Evolutionary conservation across 2,797 vertebrate genomes (phyloP), one percentile per base, ranked within the genome.

Genomic region (Silurus lanzhouensis): DNA sequence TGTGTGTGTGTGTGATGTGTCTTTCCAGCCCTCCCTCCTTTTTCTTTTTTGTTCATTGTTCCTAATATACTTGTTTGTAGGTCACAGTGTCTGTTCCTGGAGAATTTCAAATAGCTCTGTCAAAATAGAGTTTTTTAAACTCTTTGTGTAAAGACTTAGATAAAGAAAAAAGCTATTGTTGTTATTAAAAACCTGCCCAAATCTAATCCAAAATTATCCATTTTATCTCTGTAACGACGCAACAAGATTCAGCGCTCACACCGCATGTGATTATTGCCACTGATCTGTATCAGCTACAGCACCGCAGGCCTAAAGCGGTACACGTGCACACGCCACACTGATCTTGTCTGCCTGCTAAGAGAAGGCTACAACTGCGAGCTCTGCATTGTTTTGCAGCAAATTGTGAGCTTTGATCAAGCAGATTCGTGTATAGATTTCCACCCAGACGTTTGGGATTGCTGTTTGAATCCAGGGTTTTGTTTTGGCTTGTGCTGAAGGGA

Each of bases 391-490:
- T 85, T 78, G 66, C 58, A 84, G 83, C 70, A 63, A 60, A 80
- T 81, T 13, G 31, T 27, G 25, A 83, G 77, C 84, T 86, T 86
- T 86, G 67, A 86, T 87, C 83, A 86, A 83, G 68, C 74, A 85
- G 74, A 38, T 6, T 17, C 6, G 48, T 60, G 31, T 72, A 64
- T 72, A 68, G 81, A 76, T 31, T 55, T 66, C 13, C 22, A 58
- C 67, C 25, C 60, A 83, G 81, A 63, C 83, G 22, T 67, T 70
- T 68, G 63, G 72, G 80, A 68, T 60, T 70, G 71, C 38, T n/a
- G 52, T 48, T 77, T 78, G 44, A 61, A 58, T 71, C 31, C 2
- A 5, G 10, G 25, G 15, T 87, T 61, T 76, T 70, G 70, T 83
- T 77, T 63, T 20, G 55, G 25, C 22, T 67, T 6, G 74, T 14